Conservation (phyloP, 92 coral and sea anemone genomes). For the Umimayanthus kanabou region DNA sequence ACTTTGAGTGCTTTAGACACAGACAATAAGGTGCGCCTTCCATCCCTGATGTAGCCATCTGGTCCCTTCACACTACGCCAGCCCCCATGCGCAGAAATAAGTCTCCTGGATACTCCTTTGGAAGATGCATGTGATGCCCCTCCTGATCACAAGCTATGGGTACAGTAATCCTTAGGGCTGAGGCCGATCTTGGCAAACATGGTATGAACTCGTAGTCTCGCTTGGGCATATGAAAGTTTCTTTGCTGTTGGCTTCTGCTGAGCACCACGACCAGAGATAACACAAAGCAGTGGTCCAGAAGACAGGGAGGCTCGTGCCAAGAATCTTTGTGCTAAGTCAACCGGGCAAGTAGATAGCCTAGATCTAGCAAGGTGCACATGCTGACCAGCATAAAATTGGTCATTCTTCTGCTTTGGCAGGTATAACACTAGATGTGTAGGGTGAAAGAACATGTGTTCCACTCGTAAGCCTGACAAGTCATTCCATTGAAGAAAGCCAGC, state of each 20-base stretch:
- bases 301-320: background rate
- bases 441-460: conserved; percentile 32
- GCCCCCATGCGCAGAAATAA: conserved; percentile 38
- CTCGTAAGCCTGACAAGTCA: conserved; percentile 45
- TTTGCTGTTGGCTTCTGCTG: conserved; percentile 3
- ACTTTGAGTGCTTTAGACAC: background rate
- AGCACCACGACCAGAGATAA: background rate
- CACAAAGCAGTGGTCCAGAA: background rate
- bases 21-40: background rate
- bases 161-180: conserved; percentile 17
- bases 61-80: conserved; percentile 26
- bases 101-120: conserved; percentile 10
- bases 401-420: conserved; percentile 35
- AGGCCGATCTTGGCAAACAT: conserved; percentile 10
- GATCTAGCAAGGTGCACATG: background rate
- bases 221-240: background rate
- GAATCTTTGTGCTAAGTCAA: background rate
- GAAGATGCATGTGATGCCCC: conserved; percentile 16
- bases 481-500: conserved; percentile 55
- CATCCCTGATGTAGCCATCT: conserved; percentile 22
- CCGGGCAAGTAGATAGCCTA: background rate
- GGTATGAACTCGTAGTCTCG: conserved; percentile 1
- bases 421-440: conserved; percentile 37
- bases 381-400: conserved; percentile 47
- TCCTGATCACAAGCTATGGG: conserved; percentile 25